Base-by-base conservation (phyloP, 2,888 invertebrate genomes). In the Onchidella celtica region DNA sequence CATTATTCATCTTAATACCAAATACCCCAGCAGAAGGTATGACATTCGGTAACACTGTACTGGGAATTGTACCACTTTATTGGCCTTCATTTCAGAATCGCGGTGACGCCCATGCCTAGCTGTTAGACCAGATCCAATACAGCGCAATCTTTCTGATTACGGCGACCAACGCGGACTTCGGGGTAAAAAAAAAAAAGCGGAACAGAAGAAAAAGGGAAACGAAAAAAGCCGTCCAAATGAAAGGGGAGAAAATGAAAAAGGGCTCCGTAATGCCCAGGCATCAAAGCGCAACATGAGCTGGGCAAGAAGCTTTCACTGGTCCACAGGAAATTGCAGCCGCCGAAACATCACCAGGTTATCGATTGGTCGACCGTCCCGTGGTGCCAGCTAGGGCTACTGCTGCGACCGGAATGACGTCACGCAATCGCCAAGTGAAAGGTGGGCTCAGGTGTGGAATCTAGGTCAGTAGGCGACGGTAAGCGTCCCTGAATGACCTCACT, bases 371-470 rank as follows among this genome's bases (percentile, higher is more conserved):
- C 47, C 47, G 27, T 63, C 66, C 66, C 9, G 66, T 66, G 17
- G 27, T 61, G 29, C 29, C 66, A 24, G 11, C 63, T 17, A 24
- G 47, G 75, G 61, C 61, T 40, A 70, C n/a, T 75, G 63, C 47
- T 40, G 63, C 17, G 29, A n/a, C 27, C 27, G 47, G 27, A 65
- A 14, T 75, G 75, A 65, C 75, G 47, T 75, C 40, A 75, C 3
- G 29, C 21, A 24, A 24, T 73, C 17, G 27, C 61, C 73, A 73
- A 66, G 32, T 47, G 32, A 47, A 75, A 75, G 65, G 47, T 75
- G 75, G 38, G 36, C 24, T 65, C 75, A 75, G 65, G 75, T 75
- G 65, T 65, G 75, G 24, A 75, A 75, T 75, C 63, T 65, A 32
- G 75, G 75, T 47, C 75, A 75, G 40, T 21, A 38, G 69, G 66